Conservation (phyloP, 2,888 invertebrate genomes). For the Philereme vetulata region DNA sequence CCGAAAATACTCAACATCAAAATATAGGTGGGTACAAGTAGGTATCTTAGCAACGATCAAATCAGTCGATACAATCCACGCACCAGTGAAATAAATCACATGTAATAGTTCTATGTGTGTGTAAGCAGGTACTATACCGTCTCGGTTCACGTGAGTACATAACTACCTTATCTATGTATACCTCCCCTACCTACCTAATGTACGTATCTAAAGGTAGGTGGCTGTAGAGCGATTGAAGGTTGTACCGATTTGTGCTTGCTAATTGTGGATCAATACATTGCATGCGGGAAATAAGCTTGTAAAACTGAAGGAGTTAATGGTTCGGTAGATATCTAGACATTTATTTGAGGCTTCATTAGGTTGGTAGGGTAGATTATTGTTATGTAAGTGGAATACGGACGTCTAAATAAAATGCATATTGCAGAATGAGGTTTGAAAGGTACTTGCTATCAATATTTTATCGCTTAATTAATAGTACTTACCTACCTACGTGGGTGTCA, state of each 20-base stretch:
- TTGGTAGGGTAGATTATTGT: background rate
- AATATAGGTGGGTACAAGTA: conserved; percentile 43
- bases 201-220: conserved; percentile 15
- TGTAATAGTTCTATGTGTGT: conserved; percentile 51
- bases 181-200: conserved; percentile 28
- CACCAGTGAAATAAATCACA: conserved; percentile 56
- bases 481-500: no score
- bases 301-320: conserved; percentile 1
- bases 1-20: conserved; percentile 37
- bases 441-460: no score
- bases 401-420: no score
- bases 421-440: no score
- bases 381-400: background rate
- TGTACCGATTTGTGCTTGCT: conserved; percentile 10
- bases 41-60: conserved; percentile 55
- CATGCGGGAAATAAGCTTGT: conserved; percentile 16
- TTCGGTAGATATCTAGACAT: conserved; percentile 7
- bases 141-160: conserved; percentile 50
- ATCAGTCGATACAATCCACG: conserved; percentile 51
- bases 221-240: conserved; percentile 9
- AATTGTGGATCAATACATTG: conserved; percentile 23
- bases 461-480: no score
- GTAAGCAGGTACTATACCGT: conserved; percentile 47
- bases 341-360: conserved; percentile 22
- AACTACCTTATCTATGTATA: conserved; percentile 33